Conservation (phyloP, 2,888 invertebrate genomes). For the Gymnoscelis rufifasciata region DNA sequence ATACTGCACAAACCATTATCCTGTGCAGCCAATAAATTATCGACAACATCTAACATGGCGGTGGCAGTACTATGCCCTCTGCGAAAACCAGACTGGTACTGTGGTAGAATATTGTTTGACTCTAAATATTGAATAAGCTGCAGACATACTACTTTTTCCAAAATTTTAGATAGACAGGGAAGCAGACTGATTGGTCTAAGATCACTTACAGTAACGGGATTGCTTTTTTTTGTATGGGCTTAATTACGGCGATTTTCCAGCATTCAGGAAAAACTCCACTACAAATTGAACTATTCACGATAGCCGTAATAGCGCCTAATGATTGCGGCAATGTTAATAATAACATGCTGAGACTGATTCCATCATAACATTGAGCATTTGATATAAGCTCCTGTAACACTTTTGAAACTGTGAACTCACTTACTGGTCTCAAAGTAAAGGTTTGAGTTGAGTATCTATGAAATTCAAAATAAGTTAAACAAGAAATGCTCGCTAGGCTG, state of each 20-base stretch:
- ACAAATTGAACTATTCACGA: not conserved
- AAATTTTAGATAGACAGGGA: not conserved
- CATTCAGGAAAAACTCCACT: not conserved
- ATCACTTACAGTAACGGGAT: not conserved
- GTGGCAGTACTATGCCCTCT: not conserved
- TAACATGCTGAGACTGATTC: not conserved
- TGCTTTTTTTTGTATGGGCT: not conserved
- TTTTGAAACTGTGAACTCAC: not conserved
- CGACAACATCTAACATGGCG: not conserved
- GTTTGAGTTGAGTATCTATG: too few relatives aligned
- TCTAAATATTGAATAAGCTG: not conserved
- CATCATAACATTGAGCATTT: not conserved
- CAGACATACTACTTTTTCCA: not conserved
- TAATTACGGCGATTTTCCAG: not conserved
- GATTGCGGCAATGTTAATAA: not conserved
- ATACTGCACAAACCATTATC: slow-evolving; percentile 19
- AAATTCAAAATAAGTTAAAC: too few relatives aligned
- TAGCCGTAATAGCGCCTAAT: not conserved
- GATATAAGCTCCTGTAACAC: not conserved
- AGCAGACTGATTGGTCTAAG: not conserved
- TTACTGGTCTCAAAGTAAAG: not conserved
- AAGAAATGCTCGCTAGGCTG: not conserved
- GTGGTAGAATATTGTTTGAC: not conserved
- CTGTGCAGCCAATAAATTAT: slow-evolving; percentile 17
- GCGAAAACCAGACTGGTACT: not conserved